phyloP scores from a whole-genome alignment of 2,113 vertebrate genomes.

The Cacatua alba region DNA sequence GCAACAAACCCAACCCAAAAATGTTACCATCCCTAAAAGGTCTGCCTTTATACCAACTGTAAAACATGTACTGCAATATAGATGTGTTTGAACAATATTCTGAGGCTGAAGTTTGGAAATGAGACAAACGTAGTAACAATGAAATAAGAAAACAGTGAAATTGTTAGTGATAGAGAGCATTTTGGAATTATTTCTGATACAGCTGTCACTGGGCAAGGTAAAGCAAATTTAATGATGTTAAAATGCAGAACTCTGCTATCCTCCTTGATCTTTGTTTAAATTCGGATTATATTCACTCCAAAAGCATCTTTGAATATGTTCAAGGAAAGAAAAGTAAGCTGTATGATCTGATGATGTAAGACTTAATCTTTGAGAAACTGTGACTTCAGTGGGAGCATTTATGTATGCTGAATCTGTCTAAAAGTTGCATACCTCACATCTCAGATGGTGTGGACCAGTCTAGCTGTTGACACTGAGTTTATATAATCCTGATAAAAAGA shows the following conservation, averaged over 20 bases:
- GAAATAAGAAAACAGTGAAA: neutral
- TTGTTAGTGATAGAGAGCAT: neutral
- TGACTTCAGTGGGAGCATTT: neutral
- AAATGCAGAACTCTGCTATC: neutral
- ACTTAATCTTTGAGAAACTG: neutral
- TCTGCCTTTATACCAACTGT: neutral
- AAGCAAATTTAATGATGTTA: neutral
- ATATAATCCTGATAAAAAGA: neutral
- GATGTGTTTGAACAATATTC: neutral
- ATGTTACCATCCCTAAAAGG: neutral
- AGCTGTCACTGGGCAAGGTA: neutral
- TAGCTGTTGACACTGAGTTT: neutral
- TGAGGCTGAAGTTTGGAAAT: neutral
- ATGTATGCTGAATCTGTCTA: neutral
- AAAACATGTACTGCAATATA: neutral
- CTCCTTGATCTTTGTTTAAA: neutral
- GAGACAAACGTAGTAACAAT: neutral
- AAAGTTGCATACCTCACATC: neutral
- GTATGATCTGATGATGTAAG: neutral
- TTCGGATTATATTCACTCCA: neutral
- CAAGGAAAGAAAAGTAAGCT: neutral
- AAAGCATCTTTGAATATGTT: neutral
- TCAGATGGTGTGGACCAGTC: neutral
- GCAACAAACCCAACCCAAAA: neutral
- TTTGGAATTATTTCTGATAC: neutral